Conservation (phyloP, 2,797 vertebrate genomes). For the Tamandua tetradactyla region DNA sequence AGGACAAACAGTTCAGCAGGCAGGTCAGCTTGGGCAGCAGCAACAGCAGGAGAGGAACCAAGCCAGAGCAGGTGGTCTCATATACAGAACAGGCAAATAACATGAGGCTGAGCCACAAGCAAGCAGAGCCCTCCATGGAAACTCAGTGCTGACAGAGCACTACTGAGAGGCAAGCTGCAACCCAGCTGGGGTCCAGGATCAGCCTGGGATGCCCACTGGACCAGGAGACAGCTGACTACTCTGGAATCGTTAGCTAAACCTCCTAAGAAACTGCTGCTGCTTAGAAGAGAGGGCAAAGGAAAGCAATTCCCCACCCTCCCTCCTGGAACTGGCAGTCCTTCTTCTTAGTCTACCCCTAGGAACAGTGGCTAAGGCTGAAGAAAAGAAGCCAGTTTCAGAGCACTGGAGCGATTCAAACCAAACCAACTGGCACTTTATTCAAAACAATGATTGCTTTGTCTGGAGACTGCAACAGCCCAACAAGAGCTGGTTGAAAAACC, state of each 20-base stretch:
- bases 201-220: background rate
- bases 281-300: background rate
- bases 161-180: background rate
- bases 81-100: background rate
- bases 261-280: background rate
- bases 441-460: constrained; percentile 65
- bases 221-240: background rate
- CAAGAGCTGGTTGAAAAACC: constrained; percentile 10
- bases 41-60: background rate
- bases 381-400: constrained; percentile 39
- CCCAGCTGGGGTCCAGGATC: background rate
- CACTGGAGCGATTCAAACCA: constrained; percentile 44
- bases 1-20: background rate
- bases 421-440: constrained; percentile 40
- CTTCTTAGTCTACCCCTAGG: background rate
- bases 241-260: background rate
- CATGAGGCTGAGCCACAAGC: constrained; percentile 25
- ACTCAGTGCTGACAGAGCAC: background rate
- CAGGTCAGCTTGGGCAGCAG: background rate
- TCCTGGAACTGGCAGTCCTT: background rate
- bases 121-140: background rate
- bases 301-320: background rate
- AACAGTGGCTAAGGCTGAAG: background rate
- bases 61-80: constrained; percentile 57
- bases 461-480: constrained; percentile 14